These are phyloP conservation scores for Cinara cedri DNA, from an alignment of 2,888 invertebrate genomes.

Conservation along the genomic window DNA sequence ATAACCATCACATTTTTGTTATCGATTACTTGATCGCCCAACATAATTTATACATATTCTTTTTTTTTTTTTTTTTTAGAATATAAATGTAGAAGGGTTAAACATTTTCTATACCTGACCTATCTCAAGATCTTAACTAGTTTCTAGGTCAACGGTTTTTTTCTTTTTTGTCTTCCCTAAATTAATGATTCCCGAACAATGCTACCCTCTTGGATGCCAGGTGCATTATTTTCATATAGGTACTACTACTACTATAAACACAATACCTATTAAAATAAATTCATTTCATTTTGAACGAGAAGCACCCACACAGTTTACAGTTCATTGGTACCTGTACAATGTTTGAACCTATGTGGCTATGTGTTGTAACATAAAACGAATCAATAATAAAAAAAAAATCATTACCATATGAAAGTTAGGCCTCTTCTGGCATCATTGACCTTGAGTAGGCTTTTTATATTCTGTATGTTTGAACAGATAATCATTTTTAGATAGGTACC, in stretches of 20 bases:
- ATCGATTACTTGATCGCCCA: constrained; percentile 32
- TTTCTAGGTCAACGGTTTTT: constrained; percentile 44
- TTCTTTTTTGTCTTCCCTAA: constrained; percentile 13
- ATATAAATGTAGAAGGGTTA: constrained; percentile 1
- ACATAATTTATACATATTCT: constrained; percentile 42
- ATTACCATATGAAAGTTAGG: constrained; percentile 53
- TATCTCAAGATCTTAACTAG: constrained; percentile 50
- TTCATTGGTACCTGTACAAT: constrained; percentile 3
- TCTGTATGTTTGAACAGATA: constrained; percentile 7
- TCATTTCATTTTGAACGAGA: constrained; percentile 10
- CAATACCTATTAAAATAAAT: neutral
- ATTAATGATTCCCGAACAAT: constrained; percentile 14
- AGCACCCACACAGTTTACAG: constrained; percentile 15
- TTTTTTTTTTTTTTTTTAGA: neutral
- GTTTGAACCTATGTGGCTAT: neutral
- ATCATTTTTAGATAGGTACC: neutral
- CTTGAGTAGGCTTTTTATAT: constrained; percentile 40
- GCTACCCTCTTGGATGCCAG: constrained; percentile 15
- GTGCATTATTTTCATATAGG: constrained; percentile 9
- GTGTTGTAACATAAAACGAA: constrained; percentile 32
- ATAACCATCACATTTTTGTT: constrained; percentile 25
- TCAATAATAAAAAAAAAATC: constrained; percentile 29
- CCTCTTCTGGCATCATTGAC: constrained; percentile 8
- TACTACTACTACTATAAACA: neutral
- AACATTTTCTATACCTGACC: constrained; percentile 38